phyloP scores from a whole-genome alignment of 2,888 invertebrate genomes.

The Ernsta delagoae region DNA sequence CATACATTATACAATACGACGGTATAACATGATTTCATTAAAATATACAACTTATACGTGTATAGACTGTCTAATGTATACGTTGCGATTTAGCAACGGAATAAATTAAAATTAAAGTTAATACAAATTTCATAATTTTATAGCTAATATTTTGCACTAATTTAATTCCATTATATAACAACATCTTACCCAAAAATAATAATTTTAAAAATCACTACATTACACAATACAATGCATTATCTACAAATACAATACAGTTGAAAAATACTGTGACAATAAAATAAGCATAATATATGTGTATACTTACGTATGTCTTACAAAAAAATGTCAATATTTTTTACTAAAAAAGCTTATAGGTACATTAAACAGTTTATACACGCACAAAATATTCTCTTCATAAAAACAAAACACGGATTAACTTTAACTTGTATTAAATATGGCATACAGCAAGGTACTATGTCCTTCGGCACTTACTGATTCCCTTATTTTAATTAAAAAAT shows the following conservation, averaged over 20 bases:
- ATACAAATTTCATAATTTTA: not conserved
- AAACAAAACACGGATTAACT: slow-evolving; percentile 15
- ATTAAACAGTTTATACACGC: slow-evolving; percentile 15
- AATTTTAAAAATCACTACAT: too few relatives aligned
- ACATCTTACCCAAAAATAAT: not conserved
- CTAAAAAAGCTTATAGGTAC: not conserved
- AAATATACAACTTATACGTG: slow-evolving; percentile 21
- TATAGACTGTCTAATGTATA: slow-evolving; percentile 13
- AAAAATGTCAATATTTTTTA: too few relatives aligned
- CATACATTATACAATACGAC: slow-evolving; percentile 17
- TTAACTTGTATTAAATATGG: slow-evolving; percentile 54
- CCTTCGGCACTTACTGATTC: slow-evolving; percentile 50
- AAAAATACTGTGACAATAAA: too few relatives aligned
- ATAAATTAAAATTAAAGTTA: not conserved
- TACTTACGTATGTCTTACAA: too few relatives aligned
- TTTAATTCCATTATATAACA: not conserved
- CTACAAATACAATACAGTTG: too few relatives aligned
- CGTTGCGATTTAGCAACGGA: not conserved
- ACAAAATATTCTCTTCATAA: slow-evolving; percentile 10
- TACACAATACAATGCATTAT: too few relatives aligned
- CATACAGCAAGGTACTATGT: slow-evolving; percentile 61
- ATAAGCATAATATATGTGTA: too few relatives aligned
- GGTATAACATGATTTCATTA: slow-evolving; percentile 22
- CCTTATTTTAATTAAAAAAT: slow-evolving; percentile 5
- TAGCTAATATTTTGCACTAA: not conserved